Evolutionary conservation across 2,797 vertebrate species (phyloP), one percentile per base, ranked within the genome.

Genomic region (Spinibarbus caldwelli): DNA sequence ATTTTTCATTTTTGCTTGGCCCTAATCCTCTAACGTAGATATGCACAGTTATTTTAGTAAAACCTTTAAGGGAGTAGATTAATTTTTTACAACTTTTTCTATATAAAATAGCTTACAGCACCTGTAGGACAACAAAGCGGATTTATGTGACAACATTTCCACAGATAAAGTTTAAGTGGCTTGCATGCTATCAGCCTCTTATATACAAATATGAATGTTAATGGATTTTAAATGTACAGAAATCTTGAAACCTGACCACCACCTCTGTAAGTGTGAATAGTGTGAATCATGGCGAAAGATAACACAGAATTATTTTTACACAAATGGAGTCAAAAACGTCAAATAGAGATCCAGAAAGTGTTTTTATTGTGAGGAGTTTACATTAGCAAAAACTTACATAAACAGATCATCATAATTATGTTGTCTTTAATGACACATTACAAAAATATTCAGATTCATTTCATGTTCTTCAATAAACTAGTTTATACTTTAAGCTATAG

Each of bases 291-390:
- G 4, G 14, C 1, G 4, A 49, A 47, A 10, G 4, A 64, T 3
- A 64, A 64, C 59, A 29, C 57, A 29, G 2, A 12, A 26, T 73
- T 6, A 73, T 47, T n/a, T 70, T 5, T 14, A n/a, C 15, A 72
- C 70, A 45, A 49, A 38, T 26, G 7, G 34, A 57, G 4, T 47
- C 47, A 49, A 57, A 34, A 34, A n/a, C 57, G 34, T 9, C 75
- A 26, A 41, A 77, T 77, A 23, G 52, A 72, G 21, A 54, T 26
- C 10, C 3, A 15, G n/a, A 77, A 77, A 77, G 7, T 64, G 59
- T 17, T 36, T 82, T 82, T 82, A 82, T 62, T 82, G 5, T 62
- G 26, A 45, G 36, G 1, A n/a, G n/a, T n/a, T 57, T 81, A 43
- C 17, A 49, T 72, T 45, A 10, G 80, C 68, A 62, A 82, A 71